These are phyloP conservation scores for Stomatorhinus walkeri DNA, from an alignment of 2,797 vertebrate species.

Conservation along the genomic window DNA sequence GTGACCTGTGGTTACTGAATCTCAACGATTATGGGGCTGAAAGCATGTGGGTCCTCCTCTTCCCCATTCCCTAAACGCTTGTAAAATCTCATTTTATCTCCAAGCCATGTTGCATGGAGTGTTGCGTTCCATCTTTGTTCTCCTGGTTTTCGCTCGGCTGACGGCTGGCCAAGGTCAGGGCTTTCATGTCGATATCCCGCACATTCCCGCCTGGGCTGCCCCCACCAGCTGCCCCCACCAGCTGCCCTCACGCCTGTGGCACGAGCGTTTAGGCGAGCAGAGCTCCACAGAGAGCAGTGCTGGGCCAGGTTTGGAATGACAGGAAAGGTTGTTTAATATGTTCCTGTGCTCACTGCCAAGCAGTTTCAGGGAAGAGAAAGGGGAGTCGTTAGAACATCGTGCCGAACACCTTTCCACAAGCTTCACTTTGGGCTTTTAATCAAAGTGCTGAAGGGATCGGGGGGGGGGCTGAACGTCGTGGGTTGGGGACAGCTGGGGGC, in stretches of 20 bases:
- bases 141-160: not conserved
- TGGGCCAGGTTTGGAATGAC: slow-evolving; percentile 6
- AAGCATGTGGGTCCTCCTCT: not conserved
- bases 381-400: not conserved
- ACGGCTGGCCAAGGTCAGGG: not conserved
- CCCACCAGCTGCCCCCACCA: not conserved
- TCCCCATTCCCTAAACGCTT: not conserved
- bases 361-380: not conserved
- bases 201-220: not conserved
- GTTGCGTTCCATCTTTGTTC: not conserved
- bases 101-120: not conserved
- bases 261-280: not conserved
- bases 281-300: not conserved
- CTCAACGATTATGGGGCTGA: not conserved
- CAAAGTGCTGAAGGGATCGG: not conserved
- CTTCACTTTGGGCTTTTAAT: not conserved
- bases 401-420: not conserved
- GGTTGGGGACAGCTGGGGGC: too few species aligned
- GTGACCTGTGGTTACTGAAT: not conserved
- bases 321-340: slow-evolving; percentile 22
- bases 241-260: not conserved
- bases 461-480: too few species aligned
- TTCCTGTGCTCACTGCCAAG: slow-evolving; percentile 13
- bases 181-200: not conserved
- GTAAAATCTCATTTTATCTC: not conserved